Conservation (phyloP, 1,140 invertebrate species). For the Amphibalanus amphitrite region DNA sequence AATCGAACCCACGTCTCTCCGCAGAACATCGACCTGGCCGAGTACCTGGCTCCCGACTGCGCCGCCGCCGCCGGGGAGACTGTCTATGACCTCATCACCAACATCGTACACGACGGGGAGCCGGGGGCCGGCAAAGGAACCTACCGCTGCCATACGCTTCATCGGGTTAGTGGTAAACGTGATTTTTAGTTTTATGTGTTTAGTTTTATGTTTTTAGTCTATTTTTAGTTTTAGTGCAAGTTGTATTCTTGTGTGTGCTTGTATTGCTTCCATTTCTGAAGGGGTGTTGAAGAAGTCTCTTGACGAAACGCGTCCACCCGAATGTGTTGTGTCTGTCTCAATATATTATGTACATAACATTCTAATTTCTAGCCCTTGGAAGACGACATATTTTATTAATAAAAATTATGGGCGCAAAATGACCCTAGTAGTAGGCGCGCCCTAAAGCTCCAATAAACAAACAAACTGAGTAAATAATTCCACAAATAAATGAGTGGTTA, state of each 20-base stretch:
- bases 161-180: constrained; percentile 47
- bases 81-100: constrained; percentile 84
- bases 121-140: constrained; percentile 61
- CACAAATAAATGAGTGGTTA: too few species aligned
- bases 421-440: too few species aligned
- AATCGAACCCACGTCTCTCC: too few species aligned
- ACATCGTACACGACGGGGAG: constrained; percentile 96
- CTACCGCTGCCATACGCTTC: constrained; percentile 88
- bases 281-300: too few species aligned
- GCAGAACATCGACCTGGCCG: too few species aligned
- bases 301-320: too few species aligned
- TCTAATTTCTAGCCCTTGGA: not conserved
- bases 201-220: too few species aligned
- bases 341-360: not conserved
- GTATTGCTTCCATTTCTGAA: too few species aligned
- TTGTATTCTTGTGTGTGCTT: too few species aligned
- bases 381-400: not conserved
- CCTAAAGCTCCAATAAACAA: not conserved
- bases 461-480: not conserved
- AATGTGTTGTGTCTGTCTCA: too few species aligned
- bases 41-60: too few species aligned
- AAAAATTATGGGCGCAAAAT: not conserved
- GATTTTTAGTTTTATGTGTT: too few species aligned
- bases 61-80: not conserved
- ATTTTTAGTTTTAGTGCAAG: not conserved